phyloP scores from a whole-genome alignment of 2,113 vertebrate genomes.

The Pygoscelis antarcticus region DNA sequence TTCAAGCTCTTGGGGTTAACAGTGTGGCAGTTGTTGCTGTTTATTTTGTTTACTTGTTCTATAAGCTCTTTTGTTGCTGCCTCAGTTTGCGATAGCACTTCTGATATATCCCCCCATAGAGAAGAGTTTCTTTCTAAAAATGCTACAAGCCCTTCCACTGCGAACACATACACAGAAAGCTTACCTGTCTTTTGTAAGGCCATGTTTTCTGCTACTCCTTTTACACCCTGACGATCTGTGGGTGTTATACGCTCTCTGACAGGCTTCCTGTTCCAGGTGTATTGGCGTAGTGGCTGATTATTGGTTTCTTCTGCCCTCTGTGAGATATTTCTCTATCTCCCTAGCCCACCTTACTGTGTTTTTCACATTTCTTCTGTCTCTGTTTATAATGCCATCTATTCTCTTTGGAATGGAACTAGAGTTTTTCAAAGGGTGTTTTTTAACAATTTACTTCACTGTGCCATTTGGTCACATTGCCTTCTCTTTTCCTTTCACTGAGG shows the following conservation, averaged over 20 bases:
- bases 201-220: neutral
- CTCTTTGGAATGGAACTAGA: neutral
- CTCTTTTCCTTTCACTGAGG: neutral
- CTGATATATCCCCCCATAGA: neutral
- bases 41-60: neutral
- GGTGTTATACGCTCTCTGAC: neutral
- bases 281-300: neutral
- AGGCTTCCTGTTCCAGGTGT: accelerated
- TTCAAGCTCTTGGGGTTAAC: neutral
- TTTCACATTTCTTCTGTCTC: neutral
- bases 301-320: neutral
- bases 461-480: neutral
- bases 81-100: neutral
- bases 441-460: neutral
- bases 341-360: neutral
- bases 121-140: neutral
- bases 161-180: neutral
- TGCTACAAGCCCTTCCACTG: neutral
- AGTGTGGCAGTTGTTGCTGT: neutral
- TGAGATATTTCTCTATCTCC: neutral
- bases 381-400: neutral
- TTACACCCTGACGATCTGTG: neutral
- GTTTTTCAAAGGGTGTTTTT: neutral
- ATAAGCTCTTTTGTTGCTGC: neutral
- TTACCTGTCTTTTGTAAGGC: neutral